Percentiles rank a stretch among this genome's conserved stretches.
These are phyloP conservation scores for Bombus terrestris DNA, from an alignment of 1,140 invertebrate species.

Conservation along the genomic window DNA sequence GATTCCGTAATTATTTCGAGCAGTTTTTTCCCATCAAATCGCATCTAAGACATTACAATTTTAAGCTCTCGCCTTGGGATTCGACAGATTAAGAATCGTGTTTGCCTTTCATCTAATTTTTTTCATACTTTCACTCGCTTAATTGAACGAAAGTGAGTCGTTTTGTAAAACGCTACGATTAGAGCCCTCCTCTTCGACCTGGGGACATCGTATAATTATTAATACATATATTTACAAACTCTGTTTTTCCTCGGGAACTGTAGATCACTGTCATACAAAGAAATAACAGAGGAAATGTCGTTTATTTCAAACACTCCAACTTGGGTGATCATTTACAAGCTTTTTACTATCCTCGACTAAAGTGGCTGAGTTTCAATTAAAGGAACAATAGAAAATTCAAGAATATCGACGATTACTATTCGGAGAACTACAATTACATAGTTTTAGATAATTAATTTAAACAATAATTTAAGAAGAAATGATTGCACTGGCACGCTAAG, in stretches of 20 bases:
- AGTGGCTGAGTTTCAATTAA: neutral
- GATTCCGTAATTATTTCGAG: constrained; percentile 17
- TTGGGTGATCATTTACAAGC: neutral
- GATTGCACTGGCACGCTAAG: constrained; percentile 23
- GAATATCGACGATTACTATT: neutral
- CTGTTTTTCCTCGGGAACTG: constrained; percentile 4
- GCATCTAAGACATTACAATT: neutral
- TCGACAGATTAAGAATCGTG: neutral
- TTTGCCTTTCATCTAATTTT: neutral
- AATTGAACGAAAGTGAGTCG: constrained; percentile 37
- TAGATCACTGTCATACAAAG: constrained; percentile 21
- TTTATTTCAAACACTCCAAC: constrained; percentile 1
- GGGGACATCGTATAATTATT: constrained; percentile 46
- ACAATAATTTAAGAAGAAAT: neutral
- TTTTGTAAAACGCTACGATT: constrained; percentile 31
- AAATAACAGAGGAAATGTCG: constrained; percentile 42
- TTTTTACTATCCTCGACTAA: neutral
- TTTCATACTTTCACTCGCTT: constrained; percentile 3
- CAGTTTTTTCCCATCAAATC: neutral
- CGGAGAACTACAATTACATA: neutral
- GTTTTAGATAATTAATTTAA: neutral
- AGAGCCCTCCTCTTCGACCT: constrained; percentile 60
- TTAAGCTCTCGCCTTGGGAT: neutral
- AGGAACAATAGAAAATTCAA: neutral
- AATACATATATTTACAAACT: constrained; percentile 59